phyloP scores from a whole-genome alignment of 2,797 vertebrate genomes.

The Esox masquinongy region DNA sequence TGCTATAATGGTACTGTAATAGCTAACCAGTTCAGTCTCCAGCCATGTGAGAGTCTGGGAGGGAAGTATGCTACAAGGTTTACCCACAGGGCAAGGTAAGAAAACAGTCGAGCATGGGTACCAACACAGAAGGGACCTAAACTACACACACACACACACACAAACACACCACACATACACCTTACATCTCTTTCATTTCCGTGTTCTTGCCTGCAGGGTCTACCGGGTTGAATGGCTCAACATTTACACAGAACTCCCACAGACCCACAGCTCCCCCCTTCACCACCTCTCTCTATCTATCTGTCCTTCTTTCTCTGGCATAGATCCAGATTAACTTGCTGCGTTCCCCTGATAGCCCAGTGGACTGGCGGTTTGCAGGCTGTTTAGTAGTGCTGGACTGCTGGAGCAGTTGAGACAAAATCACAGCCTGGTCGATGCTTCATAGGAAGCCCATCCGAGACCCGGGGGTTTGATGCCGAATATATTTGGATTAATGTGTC shows the following conservation, averaged over 20 bases:
- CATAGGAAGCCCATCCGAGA: background rate
- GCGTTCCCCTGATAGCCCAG: background rate
- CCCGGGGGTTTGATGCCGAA: background rate
- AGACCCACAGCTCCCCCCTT: background rate
- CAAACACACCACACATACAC: background rate
- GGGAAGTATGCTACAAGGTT: background rate
- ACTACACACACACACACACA: background rate
- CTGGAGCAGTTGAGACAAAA: background rate
- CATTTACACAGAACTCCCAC: slow-evolving; percentile 1
- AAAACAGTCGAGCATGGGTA: background rate
- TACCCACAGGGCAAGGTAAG: slow-evolving; percentile 5
- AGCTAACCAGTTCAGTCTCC: background rate
- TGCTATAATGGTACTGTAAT: background rate
- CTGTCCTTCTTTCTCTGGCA: background rate
- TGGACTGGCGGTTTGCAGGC: background rate
- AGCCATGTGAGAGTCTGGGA: background rate
- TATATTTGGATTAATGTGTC: background rate
- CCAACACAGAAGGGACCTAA: background rate
- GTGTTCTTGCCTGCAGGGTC: slow-evolving; percentile 2
- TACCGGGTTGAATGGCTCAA: background rate
- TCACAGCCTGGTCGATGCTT: background rate
- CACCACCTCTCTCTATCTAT: background rate
- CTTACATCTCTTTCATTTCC: background rate
- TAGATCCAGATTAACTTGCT: background rate
- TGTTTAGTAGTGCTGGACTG: background rate